phyloP scores from a whole-genome alignment of 2,797 vertebrate genomes.

The Gymnopithys bicolor region DNA sequence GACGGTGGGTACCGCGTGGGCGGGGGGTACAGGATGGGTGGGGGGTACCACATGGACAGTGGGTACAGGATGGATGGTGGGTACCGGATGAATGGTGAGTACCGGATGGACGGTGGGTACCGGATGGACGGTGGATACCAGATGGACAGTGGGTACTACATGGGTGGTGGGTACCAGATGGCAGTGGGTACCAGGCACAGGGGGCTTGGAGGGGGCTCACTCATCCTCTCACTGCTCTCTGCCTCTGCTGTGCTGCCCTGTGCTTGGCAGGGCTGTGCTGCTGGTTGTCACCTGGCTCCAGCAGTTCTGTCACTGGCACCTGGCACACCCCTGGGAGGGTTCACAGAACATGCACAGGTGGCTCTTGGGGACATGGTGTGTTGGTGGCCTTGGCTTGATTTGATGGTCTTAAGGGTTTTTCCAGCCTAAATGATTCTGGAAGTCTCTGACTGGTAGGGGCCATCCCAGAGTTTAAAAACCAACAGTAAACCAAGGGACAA shows the following conservation, averaged over 20 bases:
- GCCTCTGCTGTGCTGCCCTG: neutral
- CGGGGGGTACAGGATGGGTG: no score
- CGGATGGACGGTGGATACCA: no score
- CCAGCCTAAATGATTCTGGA: neutral
- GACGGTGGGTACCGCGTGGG: no score
- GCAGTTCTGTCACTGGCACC: fast-evolving
- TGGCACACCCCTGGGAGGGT: neutral
- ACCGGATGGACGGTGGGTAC: no score
- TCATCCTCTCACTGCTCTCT: neutral
- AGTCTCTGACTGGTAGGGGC: neutral
- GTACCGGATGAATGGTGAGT: no score
- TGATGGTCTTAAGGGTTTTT: neutral
- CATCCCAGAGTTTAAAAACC: neutral
- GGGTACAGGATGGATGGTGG: no score
- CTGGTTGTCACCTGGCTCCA: neutral
- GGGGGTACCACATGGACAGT: no score
- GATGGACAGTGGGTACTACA: no score
- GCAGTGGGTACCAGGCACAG: no score
- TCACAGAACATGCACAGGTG: neutral
- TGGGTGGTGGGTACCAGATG: no score
- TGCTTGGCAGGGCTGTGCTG: neutral
- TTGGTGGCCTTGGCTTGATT: neutral
- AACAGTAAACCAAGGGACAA: neutral
- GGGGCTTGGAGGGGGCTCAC: neutral
- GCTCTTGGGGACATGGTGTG: neutral